phyloP scores from a whole-genome alignment of 2,113 vertebrate genomes.

The Procavia capensis region DNA sequence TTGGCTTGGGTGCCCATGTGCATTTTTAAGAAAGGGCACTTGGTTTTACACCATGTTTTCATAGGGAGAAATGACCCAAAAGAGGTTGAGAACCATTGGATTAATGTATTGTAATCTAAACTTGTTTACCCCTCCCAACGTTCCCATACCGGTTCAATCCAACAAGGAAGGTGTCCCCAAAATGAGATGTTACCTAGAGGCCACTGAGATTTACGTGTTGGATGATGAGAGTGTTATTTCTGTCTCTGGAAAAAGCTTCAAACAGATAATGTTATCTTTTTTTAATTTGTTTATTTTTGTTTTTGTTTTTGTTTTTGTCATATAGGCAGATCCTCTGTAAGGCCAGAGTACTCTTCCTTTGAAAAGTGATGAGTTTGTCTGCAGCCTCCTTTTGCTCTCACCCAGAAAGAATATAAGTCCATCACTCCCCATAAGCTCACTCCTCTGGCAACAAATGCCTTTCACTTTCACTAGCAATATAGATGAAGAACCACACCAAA shows the following conservation, averaged over 20 bases:
- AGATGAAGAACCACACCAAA: not conserved
- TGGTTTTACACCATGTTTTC: not conserved
- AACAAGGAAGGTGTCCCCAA: conserved; percentile 9
- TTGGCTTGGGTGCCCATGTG: not conserved
- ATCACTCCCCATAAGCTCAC: not conserved
- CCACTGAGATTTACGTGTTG: not conserved
- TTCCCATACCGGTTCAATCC: not conserved
- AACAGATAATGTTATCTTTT: conserved; percentile 52
- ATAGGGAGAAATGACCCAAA: not conserved
- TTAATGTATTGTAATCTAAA: not conserved
- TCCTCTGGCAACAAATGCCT: not conserved
- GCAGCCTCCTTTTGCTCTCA: conserved; percentile 28
- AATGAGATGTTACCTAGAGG: conserved; percentile 21
- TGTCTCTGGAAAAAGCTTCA: conserved; percentile 51
- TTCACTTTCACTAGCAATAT: not conserved
- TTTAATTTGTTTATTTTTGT: too few species aligned
- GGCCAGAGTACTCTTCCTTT: conserved; percentile 62
- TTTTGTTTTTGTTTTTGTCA: too few species aligned
- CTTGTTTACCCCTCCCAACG: not conserved
- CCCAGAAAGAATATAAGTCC: conserved; percentile 16
- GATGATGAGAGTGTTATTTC: not conserved
- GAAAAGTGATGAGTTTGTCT: conserved; percentile 63
- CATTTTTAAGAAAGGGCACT: not conserved
- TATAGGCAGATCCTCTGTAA: conserved; percentile 15
- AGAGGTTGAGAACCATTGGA: not conserved